phyloP scores from a whole-genome alignment of 2,888 invertebrate genomes.

The Sinelater perroti region DNA sequence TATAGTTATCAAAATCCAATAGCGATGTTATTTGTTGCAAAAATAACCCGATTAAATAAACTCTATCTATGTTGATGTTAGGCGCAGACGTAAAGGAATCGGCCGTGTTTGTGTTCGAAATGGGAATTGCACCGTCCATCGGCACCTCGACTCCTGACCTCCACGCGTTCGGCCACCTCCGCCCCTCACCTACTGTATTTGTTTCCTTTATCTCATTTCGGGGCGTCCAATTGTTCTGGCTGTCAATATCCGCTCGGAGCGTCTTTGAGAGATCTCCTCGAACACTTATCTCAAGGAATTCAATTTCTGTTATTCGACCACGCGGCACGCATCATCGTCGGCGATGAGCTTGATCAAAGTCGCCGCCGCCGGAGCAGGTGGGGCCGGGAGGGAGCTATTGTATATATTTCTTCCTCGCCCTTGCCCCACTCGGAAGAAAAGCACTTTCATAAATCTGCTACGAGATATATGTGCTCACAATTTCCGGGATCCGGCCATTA shows the following conservation, averaged over 20 bases:
- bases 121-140: slow-evolving; percentile 23
- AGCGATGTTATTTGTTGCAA: too few species aligned
- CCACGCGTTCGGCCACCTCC: slow-evolving; percentile 38
- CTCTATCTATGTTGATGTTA: background rate
- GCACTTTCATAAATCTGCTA: slow-evolving; percentile 91
- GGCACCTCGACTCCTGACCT: slow-evolving; percentile 35
- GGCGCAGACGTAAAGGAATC: background rate
- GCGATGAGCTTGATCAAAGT: slow-evolving; percentile 41
- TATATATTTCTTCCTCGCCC: slow-evolving; percentile 59
- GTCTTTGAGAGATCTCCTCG: slow-evolving; percentile 51
- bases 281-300: slow-evolving; percentile 54
- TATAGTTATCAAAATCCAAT: too few species aligned
- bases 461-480: slow-evolving; percentile 90
- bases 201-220: slow-evolving; percentile 62
- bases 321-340: slow-evolving; percentile 43
- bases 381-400: slow-evolving; percentile 53
- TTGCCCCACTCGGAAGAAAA: slow-evolving; percentile 60
- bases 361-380: slow-evolving; percentile 34
- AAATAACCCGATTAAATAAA: too few species aligned
- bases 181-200: slow-evolving; percentile 51
- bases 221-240: slow-evolving; percentile 64
- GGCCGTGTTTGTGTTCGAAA: slow-evolving; percentile 15
- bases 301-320: slow-evolving; percentile 54
- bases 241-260: slow-evolving; percentile 57
- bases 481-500: slow-evolving; percentile 91